Conservation (phyloP, 1,140 invertebrate species). For the Cyclina sinensis region DNA sequence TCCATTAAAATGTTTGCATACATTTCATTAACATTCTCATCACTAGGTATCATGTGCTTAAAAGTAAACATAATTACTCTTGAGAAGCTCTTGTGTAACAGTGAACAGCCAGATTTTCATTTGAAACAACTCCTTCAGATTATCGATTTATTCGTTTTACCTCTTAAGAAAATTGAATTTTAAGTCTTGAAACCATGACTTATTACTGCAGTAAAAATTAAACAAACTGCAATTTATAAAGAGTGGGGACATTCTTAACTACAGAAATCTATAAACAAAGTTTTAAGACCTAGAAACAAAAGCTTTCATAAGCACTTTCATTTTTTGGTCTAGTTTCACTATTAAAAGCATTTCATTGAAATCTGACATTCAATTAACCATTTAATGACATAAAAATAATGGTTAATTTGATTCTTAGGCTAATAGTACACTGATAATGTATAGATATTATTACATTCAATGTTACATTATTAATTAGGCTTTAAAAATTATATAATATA, state of each 20-base stretch:
- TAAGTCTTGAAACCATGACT: background rate
- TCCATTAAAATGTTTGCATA: constrained; percentile 28
- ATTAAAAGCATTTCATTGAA: too few species aligned
- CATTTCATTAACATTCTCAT: constrained; percentile 19
- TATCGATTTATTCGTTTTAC: background rate
- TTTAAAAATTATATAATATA: too few species aligned
- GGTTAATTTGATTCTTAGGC: too few species aligned
- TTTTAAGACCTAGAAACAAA: background rate
- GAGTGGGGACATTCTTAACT: background rate
- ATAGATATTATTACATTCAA: too few species aligned
- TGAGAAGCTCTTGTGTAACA: background rate
- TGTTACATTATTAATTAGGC: too few species aligned
- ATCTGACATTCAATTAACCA: too few species aligned
- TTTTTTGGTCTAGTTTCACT: background rate
- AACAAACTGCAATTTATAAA: background rate
- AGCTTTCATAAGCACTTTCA: background rate
- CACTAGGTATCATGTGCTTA: background rate
- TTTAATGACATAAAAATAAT: too few species aligned
- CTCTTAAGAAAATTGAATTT: background rate
- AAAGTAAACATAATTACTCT: constrained; percentile 30
- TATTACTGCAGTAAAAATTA: constrained; percentile 17
- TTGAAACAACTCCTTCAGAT: background rate
- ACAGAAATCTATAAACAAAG: background rate
- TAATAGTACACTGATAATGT: too few species aligned
- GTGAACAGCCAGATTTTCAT: background rate